A percentile compares a stretch with the other conserved stretches of the same genome.
phyloP scores from a whole-genome alignment of 2,113 vertebrate species.

The Lipophrys pholis region DNA sequence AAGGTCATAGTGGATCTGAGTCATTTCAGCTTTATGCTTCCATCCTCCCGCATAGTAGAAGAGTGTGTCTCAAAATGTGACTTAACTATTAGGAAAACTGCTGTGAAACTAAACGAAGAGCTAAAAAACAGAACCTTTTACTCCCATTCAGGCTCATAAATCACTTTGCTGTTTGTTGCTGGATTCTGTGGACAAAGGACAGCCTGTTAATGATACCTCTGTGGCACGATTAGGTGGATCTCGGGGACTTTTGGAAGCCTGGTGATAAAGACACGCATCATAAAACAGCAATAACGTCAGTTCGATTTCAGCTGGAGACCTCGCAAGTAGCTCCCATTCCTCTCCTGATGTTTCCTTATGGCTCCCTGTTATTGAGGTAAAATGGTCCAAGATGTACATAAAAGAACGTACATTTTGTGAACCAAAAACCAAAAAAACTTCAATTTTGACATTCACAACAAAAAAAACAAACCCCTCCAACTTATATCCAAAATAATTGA shows the following conservation, averaged over 20 bases:
- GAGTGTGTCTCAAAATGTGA: neutral
- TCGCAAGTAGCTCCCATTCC: neutral
- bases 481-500: constrained; percentile 1
- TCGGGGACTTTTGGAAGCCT: neutral
- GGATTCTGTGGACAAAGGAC: neutral
- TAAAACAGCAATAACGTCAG: constrained; percentile 12
- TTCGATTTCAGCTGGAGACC: constrained; percentile 5
- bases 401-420: neutral
- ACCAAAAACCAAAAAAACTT: neutral
- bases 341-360: neutral
- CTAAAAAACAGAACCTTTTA: neutral
- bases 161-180: neutral
- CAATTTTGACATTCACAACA: neutral
- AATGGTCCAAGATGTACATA: neutral
- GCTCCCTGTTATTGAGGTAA: neutral
- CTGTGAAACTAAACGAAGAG: constrained; percentile 1
- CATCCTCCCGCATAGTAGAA: too few species aligned
- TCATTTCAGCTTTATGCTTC: constrained; percentile 23
- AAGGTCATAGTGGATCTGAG: constrained; percentile 23
- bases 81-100: neutral
- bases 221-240: neutral
- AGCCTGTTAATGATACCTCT: neutral
- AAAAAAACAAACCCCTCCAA: neutral
- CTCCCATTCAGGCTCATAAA: neutral
- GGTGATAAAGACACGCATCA: constrained; percentile 1